Conservation (phyloP, 2,888 invertebrate genomes). For the Eupithecia insigniata region DNA sequence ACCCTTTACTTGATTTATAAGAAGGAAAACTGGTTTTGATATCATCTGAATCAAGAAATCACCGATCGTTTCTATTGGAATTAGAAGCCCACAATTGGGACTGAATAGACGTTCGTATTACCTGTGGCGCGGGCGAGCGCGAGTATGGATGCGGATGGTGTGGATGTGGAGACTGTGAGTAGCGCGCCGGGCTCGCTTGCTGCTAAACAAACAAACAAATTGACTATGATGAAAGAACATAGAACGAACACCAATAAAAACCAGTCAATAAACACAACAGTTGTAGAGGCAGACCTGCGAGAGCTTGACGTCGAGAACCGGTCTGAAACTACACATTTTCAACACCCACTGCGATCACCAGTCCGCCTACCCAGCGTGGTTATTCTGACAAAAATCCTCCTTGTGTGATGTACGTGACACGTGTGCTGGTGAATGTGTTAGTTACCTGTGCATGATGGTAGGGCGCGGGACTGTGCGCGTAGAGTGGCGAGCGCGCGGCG, state of each 20-base stretch:
- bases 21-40: too few relatives aligned
- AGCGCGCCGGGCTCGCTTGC: slow-evolving; percentile 56
- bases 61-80: too few relatives aligned
- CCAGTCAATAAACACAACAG: background rate
- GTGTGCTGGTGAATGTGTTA: background rate
- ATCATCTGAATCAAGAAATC: too few relatives aligned
- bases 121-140: slow-evolving; percentile 63
- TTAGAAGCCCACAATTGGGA: background rate
- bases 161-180: slow-evolving; percentile 58
- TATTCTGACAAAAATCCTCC: too few relatives aligned
- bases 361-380: too few relatives aligned
- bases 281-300: background rate
- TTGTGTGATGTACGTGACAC: too few relatives aligned
- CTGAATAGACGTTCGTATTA: slow-evolving; percentile 13
- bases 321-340: too few relatives aligned
- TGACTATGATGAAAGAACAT: background rate
- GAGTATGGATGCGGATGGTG: slow-evolving; percentile 64
- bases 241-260: background rate
- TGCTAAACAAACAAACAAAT: slow-evolving; percentile 15
- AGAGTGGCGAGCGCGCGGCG: slow-evolving; percentile 68
- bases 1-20: too few relatives aligned
- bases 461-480: slow-evolving; percentile 64
- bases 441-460: slow-evolving; percentile 58
- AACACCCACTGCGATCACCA: too few relatives aligned
- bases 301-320: too few relatives aligned